Evolutionary conservation across 1,140 invertebrate genomes (phyloP), one percentile per base, ranked within the genome.

Genomic region (Nebria ingens): DNA sequence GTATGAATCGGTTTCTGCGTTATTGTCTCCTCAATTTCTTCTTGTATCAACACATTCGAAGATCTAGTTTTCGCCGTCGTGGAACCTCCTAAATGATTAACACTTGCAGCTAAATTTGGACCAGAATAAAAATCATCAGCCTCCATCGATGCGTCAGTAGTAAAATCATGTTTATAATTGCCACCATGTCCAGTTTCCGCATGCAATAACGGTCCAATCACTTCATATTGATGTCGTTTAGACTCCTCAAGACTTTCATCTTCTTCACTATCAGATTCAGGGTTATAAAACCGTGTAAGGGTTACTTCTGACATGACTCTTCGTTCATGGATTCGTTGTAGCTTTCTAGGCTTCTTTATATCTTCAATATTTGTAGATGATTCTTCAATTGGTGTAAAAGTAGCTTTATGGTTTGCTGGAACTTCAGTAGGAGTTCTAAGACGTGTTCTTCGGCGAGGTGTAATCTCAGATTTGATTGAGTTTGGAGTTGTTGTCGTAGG

Each of bases 131-230:
- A 17, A 12, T 45, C 40, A 12, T 9, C 17, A 11, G 40, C 6
- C 13, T 29, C 25, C 4, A 6, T 4, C n/a, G n/a, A n/a, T n/a
- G n/a, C n/a, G n/a, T n/a, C n/a, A n/a, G n/a, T n/a, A n/a, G n/a
- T n/a, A n/a, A n/a, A n/a, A 6, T 29, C 25, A 29, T 51, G 19
- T 53, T 19, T 54, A 42, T 62, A 61, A 56, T 62, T 61, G 15
- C 62, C 63, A 15, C 63, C 64, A 29, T 61, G 62, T 53, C 57
- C 58, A 25, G n/a, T 17, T 55, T 49, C 59, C 22, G 4, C 51
- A 62, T 61, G 55, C 61, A 64, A 4, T 17, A 45, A 45, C 4
- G 40, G 15, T n/a, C 22, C 22, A 6, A 34, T 15, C 13, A 23
- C 17, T 53, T 53, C 22, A 19, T 53, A 21, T 13, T 51, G 50